Evolutionary conservation across 2,888 invertebrate genomes (phyloP).

Genomic region (Tinea pellionella): DNA sequence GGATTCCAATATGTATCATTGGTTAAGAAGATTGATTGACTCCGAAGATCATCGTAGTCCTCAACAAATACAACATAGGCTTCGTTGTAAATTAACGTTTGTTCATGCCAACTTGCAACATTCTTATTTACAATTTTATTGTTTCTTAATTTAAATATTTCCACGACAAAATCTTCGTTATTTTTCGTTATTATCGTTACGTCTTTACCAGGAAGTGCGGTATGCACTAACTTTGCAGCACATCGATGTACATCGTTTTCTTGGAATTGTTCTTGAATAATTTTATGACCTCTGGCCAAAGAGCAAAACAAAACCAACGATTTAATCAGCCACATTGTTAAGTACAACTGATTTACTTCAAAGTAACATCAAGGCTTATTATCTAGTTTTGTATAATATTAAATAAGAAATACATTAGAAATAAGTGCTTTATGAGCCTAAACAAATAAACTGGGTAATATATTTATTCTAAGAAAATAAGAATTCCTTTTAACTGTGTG

Average conservation of each 20-base stretch:
- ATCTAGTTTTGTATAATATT: neutral
- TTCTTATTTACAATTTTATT: conserved; percentile 11
- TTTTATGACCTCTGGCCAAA: neutral
- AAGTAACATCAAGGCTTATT: neutral
- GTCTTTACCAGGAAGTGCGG: neutral
- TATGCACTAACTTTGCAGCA: neutral
- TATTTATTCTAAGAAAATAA: no score
- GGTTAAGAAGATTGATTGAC: neutral
- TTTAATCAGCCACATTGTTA: neutral
- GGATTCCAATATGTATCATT: conserved; percentile 13
- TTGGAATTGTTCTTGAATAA: neutral
- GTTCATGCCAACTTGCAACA: neutral
- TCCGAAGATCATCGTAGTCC: neutral
- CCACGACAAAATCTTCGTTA: neutral
- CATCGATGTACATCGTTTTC: neutral
- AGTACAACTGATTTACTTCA: neutral
- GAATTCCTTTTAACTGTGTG: no score
- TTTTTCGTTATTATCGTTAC: neutral
- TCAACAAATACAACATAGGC: neutral
- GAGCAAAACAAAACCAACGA: neutral
- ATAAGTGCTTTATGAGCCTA: neutral
- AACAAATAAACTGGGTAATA: neutral
- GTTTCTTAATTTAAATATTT: neutral
- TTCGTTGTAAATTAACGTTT: neutral
- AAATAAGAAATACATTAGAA: neutral